Conservation (phyloP, 2,113 vertebrate genomes). For the Lanius ludovicianus region DNA sequence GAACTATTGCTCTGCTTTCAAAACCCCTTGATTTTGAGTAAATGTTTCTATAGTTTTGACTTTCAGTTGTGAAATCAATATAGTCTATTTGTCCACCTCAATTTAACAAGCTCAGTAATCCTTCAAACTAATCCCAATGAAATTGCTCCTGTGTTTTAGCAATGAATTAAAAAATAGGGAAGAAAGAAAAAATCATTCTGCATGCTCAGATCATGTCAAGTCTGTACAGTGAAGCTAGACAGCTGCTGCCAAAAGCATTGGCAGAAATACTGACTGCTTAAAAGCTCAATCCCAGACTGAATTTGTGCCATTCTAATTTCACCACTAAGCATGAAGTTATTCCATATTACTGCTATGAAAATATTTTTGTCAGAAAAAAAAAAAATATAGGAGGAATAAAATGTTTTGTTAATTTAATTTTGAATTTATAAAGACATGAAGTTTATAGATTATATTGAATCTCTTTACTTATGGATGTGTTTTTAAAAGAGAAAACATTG, state of each 20-base stretch:
- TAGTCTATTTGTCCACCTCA: constrained; percentile 37
- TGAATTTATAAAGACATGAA: neutral
- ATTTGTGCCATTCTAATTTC: neutral
- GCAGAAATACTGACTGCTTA: neutral
- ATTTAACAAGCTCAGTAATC: constrained; percentile 40
- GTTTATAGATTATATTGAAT: neutral
- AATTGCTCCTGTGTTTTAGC: constrained; percentile 18
- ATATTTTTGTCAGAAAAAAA: neutral
- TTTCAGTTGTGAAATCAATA: constrained; percentile 39
- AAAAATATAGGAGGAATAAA: neutral
- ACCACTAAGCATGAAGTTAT: neutral
- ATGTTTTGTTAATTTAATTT: neutral
- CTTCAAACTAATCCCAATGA: constrained; percentile 11
- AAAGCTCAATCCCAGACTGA: neutral
- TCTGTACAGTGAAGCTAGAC: neutral
- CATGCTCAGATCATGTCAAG: neutral
- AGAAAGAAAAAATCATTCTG: neutral
- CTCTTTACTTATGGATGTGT: neutral
- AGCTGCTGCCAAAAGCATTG: neutral
- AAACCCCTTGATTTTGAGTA: neutral
- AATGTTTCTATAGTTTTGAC: neutral
- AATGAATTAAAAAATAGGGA: neutral
- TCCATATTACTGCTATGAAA: neutral
- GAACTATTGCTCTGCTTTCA: neutral
- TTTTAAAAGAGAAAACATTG: neutral